phyloP scores from a whole-genome alignment of 2,113 vertebrate species.

The Sclerurus mexicanus region DNA sequence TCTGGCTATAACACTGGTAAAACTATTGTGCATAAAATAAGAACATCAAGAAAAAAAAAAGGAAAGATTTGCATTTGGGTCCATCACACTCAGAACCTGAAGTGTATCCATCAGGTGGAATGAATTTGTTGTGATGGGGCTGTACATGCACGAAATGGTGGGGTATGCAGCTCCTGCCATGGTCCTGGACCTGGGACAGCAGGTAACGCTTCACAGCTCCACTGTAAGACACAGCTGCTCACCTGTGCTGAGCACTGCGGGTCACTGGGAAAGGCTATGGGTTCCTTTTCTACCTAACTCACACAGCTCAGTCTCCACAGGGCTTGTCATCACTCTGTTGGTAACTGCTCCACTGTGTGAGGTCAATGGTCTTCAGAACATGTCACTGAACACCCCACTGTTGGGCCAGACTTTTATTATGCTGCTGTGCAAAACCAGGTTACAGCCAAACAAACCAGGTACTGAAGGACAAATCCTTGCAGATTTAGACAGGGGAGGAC shows the following conservation, averaged over 20 bases:
- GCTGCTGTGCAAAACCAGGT: background rate
- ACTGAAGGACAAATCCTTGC: background rate
- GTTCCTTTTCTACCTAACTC: background rate
- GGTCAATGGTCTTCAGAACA: background rate
- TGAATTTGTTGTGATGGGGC: background rate
- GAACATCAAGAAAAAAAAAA: background rate
- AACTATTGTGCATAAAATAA: background rate
- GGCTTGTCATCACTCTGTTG: background rate
- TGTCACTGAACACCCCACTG: fast-evolving
- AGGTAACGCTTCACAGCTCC: background rate
- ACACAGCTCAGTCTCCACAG: background rate
- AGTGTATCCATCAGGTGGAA: background rate
- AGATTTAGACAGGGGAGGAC: background rate
- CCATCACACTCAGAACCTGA: background rate
- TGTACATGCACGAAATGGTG: background rate
- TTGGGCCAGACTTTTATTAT: background rate
- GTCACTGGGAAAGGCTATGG: fast-evolving
- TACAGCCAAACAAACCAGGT: background rate
- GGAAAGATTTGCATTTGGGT: background rate
- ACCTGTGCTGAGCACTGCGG: background rate
- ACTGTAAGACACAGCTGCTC: background rate
- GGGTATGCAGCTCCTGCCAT: background rate
- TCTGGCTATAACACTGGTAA: background rate
- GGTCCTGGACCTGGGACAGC: background rate
- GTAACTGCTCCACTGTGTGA: background rate